Percentiles rank a stretch among this genome's conserved stretches.
phyloP scores from a whole-genome alignment of 2,797 vertebrate species.

The Onychomys leucogaster region DNA sequence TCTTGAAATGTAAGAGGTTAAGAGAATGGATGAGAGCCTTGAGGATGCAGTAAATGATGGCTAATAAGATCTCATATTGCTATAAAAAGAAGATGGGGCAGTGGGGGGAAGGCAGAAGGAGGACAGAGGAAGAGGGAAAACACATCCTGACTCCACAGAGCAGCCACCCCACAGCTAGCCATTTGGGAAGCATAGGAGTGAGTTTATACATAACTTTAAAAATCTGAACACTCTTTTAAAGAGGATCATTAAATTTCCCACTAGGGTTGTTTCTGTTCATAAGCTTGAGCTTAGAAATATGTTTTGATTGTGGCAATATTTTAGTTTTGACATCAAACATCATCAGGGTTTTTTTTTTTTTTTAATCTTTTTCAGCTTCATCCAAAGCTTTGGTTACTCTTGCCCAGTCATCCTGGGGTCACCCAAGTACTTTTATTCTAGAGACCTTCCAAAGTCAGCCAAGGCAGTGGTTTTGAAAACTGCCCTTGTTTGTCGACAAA shows the following conservation, averaged over 20 bases:
- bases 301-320: slow-evolving; percentile 73
- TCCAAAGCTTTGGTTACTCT: slow-evolving; percentile 84
- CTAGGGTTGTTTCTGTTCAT: slow-evolving; percentile 51
- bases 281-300: slow-evolving; percentile 54
- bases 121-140: not conserved
- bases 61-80: not conserved
- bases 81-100: not conserved
- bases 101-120: not conserved
- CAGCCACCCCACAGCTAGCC: slow-evolving; percentile 19
- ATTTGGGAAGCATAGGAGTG: slow-evolving; percentile 36
- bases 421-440: slow-evolving; percentile 87
- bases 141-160: slow-evolving; percentile 24
- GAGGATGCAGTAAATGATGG: not conserved
- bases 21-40: not conserved
- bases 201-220: slow-evolving; percentile 41
- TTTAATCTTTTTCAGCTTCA: slow-evolving; percentile 68
- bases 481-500: slow-evolving; percentile 92
- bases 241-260: slow-evolving; percentile 41
- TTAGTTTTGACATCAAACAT: slow-evolving; percentile 69
- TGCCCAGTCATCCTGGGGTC: slow-evolving; percentile 88
- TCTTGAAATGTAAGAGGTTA: not conserved
- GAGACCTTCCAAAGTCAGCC: slow-evolving; percentile 91
- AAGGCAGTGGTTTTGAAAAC: slow-evolving; percentile 92
- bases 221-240: slow-evolving; percentile 52
- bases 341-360: slow-evolving; percentile 40